Base-by-base conservation (phyloP, 2,113 vertebrate species). In the Patagioenas fasciata region DNA sequence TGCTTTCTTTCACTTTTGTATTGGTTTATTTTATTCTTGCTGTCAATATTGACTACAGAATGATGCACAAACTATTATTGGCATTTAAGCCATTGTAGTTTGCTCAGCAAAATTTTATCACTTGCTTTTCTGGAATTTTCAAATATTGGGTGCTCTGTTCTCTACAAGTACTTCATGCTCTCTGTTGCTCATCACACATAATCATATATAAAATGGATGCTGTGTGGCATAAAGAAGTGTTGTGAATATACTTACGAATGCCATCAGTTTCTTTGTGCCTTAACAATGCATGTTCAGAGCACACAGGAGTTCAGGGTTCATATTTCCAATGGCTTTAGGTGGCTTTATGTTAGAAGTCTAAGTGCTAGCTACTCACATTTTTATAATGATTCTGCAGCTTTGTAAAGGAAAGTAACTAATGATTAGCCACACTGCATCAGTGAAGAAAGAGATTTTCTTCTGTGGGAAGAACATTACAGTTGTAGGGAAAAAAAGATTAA, bases 371-470 rank as follows among this genome's bases (percentile, higher is more conserved):
- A 75, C 79, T 83, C 77, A 83, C 47, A 80, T 74, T 80, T 91
- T 94, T 80, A 17, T 66, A 85, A 80, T 60, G 44, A 92, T 29
- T 86, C 56, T 88, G 42, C n/a, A 92, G 72, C 48, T 95, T 57
- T 90, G 75, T 60, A 88, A 91, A 91, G 26, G 42, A 80, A 86
- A 89, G 40, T 13, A 92, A 82, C 65, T 95, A 90, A 60, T 71
- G 71, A 96, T 88, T 93, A 96, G 18, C 36, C 38, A 62, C 51
- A 56, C 47, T 74, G 25, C 66, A 56, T 67, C 42, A 83, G 29
- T 84, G 47, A 71, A 90, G 36, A 95, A 89, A 88, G 44, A 81
- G 23, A 74, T 85, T 93, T 90, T 34, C 32, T 28, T 91, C 56
- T 44, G 29, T 88, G 82, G 56, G 67, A 94, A 90, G 75, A 91